Base-by-base conservation (phyloP, 1,140 invertebrate species). In the Asobara japonica region DNA sequence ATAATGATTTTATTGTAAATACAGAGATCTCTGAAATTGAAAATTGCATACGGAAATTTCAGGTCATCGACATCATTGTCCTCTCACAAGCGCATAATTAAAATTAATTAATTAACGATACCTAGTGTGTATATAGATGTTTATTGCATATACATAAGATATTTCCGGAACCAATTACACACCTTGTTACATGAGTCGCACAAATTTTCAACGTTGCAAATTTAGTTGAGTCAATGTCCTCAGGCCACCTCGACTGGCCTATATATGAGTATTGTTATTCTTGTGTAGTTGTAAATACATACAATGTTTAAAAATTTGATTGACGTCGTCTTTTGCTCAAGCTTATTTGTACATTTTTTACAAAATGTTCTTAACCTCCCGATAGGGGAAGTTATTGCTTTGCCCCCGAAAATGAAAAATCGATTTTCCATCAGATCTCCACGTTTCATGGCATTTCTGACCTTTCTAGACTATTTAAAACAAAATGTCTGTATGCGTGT, bases 121-220 rank as follows among this genome's bases (percentile, higher is more conserved):
- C 66, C 18, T 31, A 48, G 27, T 11, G 73, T 79, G 77, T 79
- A 76, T 77, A 79, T 79, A 79, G 76, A 73, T 64, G 16, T 41
- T 31, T 60, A 36, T 30, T 65, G 65, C 30, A 31, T 73, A 65
- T 45, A 67, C 71, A 76, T 67, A 33, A 69, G 48, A n/a, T n/a
- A 68, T 31, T 45, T 56, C 18, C 66, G 66, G 65, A 31, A 27
- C 45, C 60, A 71, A 77, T 67, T 74, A 73, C 74, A 77, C 77
- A 74, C 70, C 65, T 69, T 77, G 75, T 78, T 77, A 78, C 65
- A 66, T 70, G 72, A 61, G 69, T 76, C 71, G 69, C 77, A 76
- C 75, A n/a, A n/a, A 73, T 22, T 20, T 60, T 3, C 65, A 78
- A 74, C 16, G 31, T 78, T 78, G 11, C 76, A 77, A 79, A 71